A percentile compares a stretch with the other conserved stretches of the same genome.
These are phyloP conservation scores for Clupea harengus DNA, from an alignment of 2,113 vertebrate species.

Conservation along the genomic window DNA sequence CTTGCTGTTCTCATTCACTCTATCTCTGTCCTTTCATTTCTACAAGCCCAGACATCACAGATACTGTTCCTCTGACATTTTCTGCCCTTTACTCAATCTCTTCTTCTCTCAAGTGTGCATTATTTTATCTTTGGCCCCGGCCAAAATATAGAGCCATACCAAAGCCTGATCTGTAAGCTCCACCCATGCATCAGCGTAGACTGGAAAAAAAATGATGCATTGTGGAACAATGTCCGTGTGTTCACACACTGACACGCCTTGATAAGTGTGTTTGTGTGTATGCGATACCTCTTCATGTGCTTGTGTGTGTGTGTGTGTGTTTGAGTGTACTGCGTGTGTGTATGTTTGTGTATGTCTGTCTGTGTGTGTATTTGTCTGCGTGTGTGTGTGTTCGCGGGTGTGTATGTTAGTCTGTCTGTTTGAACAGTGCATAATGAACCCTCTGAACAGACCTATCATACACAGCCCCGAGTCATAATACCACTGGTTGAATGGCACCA, in stretches of 20 bases:
- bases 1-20: constrained; percentile 16
- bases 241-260: not conserved
- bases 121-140: not conserved
- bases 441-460: constrained; percentile 45
- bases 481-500: constrained; percentile 35
- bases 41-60: not conserved
- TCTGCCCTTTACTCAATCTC: constrained; percentile 2
- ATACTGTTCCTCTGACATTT: not conserved
- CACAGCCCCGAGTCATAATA: constrained; percentile 37
- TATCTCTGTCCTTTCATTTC: not conserved
- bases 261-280: constrained; percentile 5
- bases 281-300: not conserved
- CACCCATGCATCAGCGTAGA: not conserved
- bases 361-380: not conserved
- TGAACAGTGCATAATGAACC: constrained; percentile 27
- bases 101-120: not conserved
- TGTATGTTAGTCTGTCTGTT: constrained; percentile 22
- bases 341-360: not conserved
- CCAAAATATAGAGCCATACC: not conserved
- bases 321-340: not conserved
- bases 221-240: not conserved
- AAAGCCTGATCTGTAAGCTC: not conserved
- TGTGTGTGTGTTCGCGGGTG: not conserved
- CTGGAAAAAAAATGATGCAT: not conserved
- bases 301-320: constrained; percentile 4